Evolutionary conservation across 2,797 vertebrate genomes (phyloP).

Genomic region (Catostomus latipinnis): DNA sequence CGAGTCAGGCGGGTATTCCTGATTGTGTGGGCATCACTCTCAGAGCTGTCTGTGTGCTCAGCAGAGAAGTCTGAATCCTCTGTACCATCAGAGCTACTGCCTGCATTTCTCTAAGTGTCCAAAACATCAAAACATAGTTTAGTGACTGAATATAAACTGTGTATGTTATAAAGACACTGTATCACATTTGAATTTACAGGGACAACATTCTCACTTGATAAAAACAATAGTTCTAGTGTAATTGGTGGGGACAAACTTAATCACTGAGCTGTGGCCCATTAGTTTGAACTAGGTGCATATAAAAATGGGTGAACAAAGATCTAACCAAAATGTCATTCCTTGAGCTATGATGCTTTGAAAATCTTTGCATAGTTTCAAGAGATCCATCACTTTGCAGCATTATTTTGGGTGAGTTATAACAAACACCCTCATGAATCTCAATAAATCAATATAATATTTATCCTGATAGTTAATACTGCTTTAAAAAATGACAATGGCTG

Average conservation of each 20-base stretch:
- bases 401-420: not conserved
- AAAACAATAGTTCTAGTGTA: too few species aligned
- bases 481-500: not conserved
- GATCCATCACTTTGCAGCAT: not conserved
- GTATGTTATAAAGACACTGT: not conserved
- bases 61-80: conserved; percentile 98
- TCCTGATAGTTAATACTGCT: not conserved
- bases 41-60: conserved; percentile 88
- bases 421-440: not conserved
- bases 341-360: not conserved
- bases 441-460: not conserved
- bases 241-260: too few species aligned
- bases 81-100: conserved; percentile 96
- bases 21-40: conserved; percentile 82
- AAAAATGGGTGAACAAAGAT: not conserved
- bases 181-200: not conserved
- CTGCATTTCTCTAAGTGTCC: conserved; percentile 84
- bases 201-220: too few species aligned
- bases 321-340: not conserved
- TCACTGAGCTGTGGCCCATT: too few species aligned
- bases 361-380: not conserved
- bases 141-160: not conserved
- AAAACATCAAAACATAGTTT: not conserved
- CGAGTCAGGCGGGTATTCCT: conserved; percentile 89
- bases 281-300: not conserved